These are phyloP conservation scores for Sialis fuliginosa DNA, from an alignment of 2,888 invertebrate species.

Conservation along the genomic window DNA sequence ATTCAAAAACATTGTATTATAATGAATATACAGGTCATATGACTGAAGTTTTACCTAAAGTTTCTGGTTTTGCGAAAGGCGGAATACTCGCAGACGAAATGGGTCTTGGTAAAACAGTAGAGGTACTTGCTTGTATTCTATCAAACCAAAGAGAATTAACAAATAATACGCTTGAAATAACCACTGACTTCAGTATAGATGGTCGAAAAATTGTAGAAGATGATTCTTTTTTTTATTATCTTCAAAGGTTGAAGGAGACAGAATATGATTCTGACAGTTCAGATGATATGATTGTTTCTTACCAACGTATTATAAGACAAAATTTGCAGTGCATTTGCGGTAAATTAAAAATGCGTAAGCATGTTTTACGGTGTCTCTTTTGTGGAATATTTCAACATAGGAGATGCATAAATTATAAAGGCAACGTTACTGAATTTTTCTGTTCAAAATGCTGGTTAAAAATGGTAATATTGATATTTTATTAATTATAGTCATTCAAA, in stretches of 20 bases:
- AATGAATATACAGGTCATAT: constrained; percentile 29
- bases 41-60: constrained; percentile 20
- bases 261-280: constrained; percentile 19
- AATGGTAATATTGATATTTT: constrained; percentile 11
- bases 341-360: constrained; percentile 12
- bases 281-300: constrained; percentile 9
- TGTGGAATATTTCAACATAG: constrained; percentile 46
- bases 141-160: constrained; percentile 23
- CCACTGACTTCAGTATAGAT: constrained; percentile 1
- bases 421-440: constrained; percentile 26
- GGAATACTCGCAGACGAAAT: constrained; percentile 68
- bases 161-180: background rate
- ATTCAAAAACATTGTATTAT: constrained; percentile 15
- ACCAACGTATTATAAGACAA: constrained; percentile 6
- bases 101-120: constrained; percentile 69
- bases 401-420: constrained; percentile 35
- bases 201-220: constrained; percentile 3
- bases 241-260: constrained; percentile 8
- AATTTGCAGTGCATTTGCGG: constrained; percentile 27
- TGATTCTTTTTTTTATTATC: background rate
- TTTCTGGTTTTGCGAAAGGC: constrained; percentile 30
- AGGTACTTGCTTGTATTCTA: constrained; percentile 47
- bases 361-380: constrained; percentile 27
- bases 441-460: constrained; percentile 49
- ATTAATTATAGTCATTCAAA: too few species aligned